Evolutionary conservation across 2,888 invertebrate genomes (phyloP).

Genomic region (Meiosimyza decipiens): DNA sequence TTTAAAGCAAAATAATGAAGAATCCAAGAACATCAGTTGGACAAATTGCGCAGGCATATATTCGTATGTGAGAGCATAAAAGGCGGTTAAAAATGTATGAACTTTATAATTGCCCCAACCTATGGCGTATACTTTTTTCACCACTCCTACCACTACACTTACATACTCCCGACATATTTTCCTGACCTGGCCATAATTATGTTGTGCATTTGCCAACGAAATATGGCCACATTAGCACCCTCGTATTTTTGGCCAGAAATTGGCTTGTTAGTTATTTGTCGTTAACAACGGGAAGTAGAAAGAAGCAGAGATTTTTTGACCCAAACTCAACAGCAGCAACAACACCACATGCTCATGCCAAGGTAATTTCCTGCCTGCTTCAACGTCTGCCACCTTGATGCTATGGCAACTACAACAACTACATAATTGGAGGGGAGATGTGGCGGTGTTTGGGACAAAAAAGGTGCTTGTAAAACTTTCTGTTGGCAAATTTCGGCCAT

Average conservation of each 20-base stretch:
- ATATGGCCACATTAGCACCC: slow-evolving; percentile 64
- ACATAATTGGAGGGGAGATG: no score
- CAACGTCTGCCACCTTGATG: no score
- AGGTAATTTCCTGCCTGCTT: no score
- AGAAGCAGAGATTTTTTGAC: background rate
- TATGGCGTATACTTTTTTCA: background rate
- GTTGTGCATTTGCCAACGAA: slow-evolving; percentile 56
- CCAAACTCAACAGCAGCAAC: slow-evolving; percentile 2
- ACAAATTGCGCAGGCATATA: background rate
- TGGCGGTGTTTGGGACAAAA: slow-evolving; percentile 2
- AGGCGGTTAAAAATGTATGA: background rate
- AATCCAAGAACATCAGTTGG: background rate
- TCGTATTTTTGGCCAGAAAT: slow-evolving; percentile 46
- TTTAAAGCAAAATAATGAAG: slow-evolving; percentile 49
- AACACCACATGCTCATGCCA: background rate
- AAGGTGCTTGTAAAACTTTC: slow-evolving; percentile 23
- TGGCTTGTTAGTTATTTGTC: slow-evolving; percentile 31
- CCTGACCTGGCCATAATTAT: slow-evolving; percentile 51
- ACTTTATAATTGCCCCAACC: background rate
- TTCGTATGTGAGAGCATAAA: background rate
- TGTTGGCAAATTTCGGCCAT: slow-evolving; percentile 34
- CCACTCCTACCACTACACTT: background rate
- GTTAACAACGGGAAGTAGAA: slow-evolving; percentile 10
- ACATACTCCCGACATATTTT: background rate
- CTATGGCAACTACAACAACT: slow-evolving; percentile 8